phyloP scores from a whole-genome alignment of 2,797 vertebrate genomes.

The Pseudocheirus occidentalis region DNA sequence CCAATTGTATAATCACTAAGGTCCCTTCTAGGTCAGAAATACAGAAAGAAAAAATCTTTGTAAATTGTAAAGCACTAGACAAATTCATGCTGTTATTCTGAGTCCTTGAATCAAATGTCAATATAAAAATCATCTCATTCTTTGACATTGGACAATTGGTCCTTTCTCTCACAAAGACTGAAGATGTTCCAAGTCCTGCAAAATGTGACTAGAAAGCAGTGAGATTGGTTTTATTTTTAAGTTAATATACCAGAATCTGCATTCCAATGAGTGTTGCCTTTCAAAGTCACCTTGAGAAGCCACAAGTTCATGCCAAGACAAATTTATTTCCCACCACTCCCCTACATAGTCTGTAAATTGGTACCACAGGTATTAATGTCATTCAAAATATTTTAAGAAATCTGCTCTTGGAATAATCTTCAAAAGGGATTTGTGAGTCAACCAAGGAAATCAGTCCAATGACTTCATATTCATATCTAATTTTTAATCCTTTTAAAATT shows the following conservation, averaged over 20 bases:
- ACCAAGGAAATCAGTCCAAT: slow-evolving; percentile 6
- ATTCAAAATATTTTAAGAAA: background rate
- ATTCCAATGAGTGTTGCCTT: background rate
- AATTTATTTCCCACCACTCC: background rate
- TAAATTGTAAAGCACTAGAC: background rate
- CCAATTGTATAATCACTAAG: background rate
- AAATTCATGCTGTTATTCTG: background rate
- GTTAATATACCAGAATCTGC: background rate
- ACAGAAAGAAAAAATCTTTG: background rate
- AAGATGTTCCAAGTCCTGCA: background rate
- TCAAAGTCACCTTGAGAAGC: background rate
- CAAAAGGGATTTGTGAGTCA: background rate
- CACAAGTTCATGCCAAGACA: background rate
- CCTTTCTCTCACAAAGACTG: background rate
- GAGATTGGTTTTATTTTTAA: slow-evolving; percentile 7
- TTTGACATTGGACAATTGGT: background rate
- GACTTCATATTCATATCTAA: background rate
- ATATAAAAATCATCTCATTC: background rate
- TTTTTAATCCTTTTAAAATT: background rate
- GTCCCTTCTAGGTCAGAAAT: background rate
- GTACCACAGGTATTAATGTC: background rate
- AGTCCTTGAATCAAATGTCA: background rate
- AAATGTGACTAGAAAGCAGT: background rate
- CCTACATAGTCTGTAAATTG: background rate
- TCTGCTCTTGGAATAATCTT: slow-evolving; percentile 4